These are phyloP conservation scores for Erythrocercus mccallii DNA, from an alignment of 2,113 vertebrate genomes.

Conservation along the genomic window DNA sequence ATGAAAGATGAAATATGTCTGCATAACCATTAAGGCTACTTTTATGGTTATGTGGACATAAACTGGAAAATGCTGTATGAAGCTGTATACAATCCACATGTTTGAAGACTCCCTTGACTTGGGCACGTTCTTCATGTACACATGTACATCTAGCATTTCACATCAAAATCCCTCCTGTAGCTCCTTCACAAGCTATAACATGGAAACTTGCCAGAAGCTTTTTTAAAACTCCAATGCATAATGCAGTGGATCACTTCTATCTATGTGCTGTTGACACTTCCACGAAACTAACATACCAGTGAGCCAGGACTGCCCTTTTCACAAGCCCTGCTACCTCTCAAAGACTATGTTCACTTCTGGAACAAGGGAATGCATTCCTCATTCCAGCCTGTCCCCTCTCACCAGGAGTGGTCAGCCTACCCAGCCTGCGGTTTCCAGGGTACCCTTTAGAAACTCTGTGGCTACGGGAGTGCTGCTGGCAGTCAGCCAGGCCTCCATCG, in stretches of 20 bases:
- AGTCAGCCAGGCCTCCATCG: neutral
- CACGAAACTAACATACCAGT: neutral
- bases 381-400: neutral
- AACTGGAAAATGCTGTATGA: neutral
- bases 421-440: neutral
- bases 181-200: neutral
- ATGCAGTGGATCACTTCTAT: neutral
- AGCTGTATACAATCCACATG: rapidly evolving
- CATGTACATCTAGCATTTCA: neutral
- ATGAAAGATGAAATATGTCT: neutral
- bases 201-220: neutral
- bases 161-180: neutral
- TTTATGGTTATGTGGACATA: neutral
- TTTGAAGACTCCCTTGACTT: neutral
- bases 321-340: neutral
- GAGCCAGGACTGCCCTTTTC: neutral
- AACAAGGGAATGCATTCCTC: neutral
- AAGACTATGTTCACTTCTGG: neutral
- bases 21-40: neutral
- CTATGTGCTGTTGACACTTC: rapidly evolving
- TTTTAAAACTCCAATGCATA: neutral
- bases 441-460: neutral
- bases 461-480: neutral
- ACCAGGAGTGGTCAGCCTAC: neutral
- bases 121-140: rapidly evolving